phyloP scores from a whole-genome alignment of 2,797 vertebrate genomes.

The Cynodonichthys magdalenae region DNA sequence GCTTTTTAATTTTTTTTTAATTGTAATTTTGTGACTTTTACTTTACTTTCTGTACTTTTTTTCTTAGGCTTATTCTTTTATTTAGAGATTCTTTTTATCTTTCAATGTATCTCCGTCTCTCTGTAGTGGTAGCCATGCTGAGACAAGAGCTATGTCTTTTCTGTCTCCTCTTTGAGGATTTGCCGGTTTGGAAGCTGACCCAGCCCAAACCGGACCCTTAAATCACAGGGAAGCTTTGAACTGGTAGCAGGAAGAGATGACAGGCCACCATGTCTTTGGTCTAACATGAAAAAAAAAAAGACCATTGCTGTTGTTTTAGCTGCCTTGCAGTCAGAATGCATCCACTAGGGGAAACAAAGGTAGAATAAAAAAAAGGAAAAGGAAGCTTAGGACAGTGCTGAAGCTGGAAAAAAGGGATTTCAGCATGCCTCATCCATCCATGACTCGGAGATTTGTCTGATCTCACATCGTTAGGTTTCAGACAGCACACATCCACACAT shows the following conservation, averaged over 20 bases:
- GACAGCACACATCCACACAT: conserved; percentile 18
- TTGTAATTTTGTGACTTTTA: conserved; percentile 1
- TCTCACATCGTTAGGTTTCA: conserved; percentile 8
- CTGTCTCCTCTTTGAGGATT: conserved; percentile 46
- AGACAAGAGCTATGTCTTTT: conserved; percentile 36
- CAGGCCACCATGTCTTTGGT: conserved; percentile 46
- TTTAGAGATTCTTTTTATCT: conserved; percentile 29
- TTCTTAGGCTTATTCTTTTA: conserved; percentile 14
- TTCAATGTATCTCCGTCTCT: conserved; percentile 31
- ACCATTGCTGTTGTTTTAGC: conserved; percentile 64
- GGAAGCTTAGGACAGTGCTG: conserved; percentile 36
- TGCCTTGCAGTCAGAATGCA: conserved; percentile 77
- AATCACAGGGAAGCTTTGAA: conserved; percentile 30
- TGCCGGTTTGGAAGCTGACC: conserved; percentile 26
- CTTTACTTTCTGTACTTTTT: conserved; percentile 1
- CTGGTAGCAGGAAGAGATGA: conserved; percentile 33
- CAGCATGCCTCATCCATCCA: background rate
- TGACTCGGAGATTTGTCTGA: conserved; percentile 24
- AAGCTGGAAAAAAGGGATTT: conserved; percentile 10
- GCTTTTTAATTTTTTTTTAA: conserved; percentile 16
- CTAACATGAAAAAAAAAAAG: conserved; percentile 35
- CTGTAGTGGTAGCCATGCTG: conserved; percentile 33
- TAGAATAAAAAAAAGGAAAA: conserved; percentile 41
- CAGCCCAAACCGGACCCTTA: conserved; percentile 29
- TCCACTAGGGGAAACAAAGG: conserved; percentile 42